phyloP scores from a whole-genome alignment of 2,888 invertebrate genomes.

The Hydriomena furcata region DNA sequence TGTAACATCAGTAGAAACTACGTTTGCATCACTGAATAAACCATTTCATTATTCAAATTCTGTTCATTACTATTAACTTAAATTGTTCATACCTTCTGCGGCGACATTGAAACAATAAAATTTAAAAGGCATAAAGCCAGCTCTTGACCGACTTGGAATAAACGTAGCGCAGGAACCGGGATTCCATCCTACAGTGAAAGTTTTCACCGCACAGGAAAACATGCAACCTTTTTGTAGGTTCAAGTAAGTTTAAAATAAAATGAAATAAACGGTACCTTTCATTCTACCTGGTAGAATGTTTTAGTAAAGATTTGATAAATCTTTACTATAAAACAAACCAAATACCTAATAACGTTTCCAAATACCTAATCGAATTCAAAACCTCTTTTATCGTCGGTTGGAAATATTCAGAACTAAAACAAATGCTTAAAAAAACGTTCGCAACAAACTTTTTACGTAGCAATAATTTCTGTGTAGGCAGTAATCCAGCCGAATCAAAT shows the following conservation, averaged over 20 bases:
- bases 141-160: slow-evolving; percentile 52
- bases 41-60: no score
- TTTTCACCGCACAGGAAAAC: slow-evolving; percentile 36
- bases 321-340: no score
- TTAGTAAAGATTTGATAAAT: no score
- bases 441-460: slow-evolving; percentile 7
- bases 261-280: no score
- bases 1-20: no score
- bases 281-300: no score
- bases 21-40: no score
- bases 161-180: slow-evolving; percentile 40
- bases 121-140: slow-evolving; percentile 51
- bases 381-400: no score
- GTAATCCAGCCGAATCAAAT: slow-evolving; percentile 65
- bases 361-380: no score
- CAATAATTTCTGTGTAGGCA: slow-evolving; percentile 24
- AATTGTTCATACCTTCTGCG: not conserved
- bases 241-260: no score
- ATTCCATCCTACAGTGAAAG: slow-evolving; percentile 41
- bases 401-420: not conserved
- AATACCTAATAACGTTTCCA: no score
- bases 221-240: slow-evolving; percentile 32
- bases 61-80: no score
- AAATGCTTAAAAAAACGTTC: slow-evolving; percentile 1
- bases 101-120: slow-evolving; percentile 50